Evolutionary conservation across 2,113 vertebrate species (phyloP), one percentile per base, ranked within the genome.

Genomic region (Tapirus terrestris): DNA sequence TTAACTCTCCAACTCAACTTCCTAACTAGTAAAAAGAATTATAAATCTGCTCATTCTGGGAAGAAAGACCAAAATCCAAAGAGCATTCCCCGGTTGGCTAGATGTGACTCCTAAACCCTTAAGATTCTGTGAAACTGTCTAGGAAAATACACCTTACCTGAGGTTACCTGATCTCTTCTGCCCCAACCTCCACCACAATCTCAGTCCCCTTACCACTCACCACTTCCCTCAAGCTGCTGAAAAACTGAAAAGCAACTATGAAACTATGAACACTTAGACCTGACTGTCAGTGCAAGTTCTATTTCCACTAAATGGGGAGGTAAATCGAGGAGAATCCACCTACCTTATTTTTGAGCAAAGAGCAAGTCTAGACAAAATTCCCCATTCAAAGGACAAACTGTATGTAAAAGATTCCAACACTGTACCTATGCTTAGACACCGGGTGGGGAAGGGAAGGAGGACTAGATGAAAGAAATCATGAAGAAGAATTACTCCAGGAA

Each of bases 271-370:
- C 29, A 39, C 60, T 81, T 23, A 16, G 63, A 56, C n/a, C 4
- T 31, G 61, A 79, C 79, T 76, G 53, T 89, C 94, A 89, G 76
- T 36, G 51, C 76, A 56, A 70, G 67, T 76, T 61, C 60, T 63
- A 33, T 36, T 86, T 87, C 53, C 43, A 39, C 3, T 45, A 56
- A 14, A 58, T 8, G 2, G 8, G 21, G 43, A 92, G 79, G 84
- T 76, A 70, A 96, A 70, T 33, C 43, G 39, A 68, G 63, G 77
- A 65, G 51, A 94, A 81, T 70, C 36, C 88, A 56, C 36, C 51
- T 43, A 89, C 27, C 2, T 70, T n/a, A 45, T 20, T 89, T 58
- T 29, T 85, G 33, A 84, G 63, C 36, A 95, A 83, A 79, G 3
- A 61, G 9, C 33, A 61, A 33, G 20, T 23, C 27, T 63, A 25